A percentile compares a stretch with the other conserved stretches of the same genome.
Evolutionary conservation across 1,140 invertebrate genomes (phyloP).

Genomic region (Tribolium castaneum): DNA sequence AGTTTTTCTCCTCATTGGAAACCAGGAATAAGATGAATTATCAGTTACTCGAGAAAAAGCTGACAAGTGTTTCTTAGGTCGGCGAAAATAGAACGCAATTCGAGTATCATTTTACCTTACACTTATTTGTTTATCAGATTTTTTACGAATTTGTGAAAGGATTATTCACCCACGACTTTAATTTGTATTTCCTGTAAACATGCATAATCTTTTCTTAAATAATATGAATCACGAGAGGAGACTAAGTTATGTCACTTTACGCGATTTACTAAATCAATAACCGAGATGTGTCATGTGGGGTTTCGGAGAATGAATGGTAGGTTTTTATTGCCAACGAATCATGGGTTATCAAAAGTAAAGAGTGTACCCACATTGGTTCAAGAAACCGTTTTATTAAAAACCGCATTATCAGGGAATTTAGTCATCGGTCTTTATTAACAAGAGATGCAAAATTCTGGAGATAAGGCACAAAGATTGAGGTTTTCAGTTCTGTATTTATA

Average conservation of each 20-base stretch:
- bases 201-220: neutral
- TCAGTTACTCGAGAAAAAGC: neutral
- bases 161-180: slow-evolving; percentile 12
- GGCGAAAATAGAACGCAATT: neutral
- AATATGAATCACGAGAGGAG: neutral
- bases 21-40: neutral
- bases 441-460: neutral
- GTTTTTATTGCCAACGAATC: slow-evolving; percentile 5
- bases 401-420: neutral
- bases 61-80: neutral
- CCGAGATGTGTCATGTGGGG: slow-evolving; percentile 1
- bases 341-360: neutral
- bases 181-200: neutral
- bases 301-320: neutral
- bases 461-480: neutral
- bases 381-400: neutral
- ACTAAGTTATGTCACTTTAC: slow-evolving; percentile 22
- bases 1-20: neutral
- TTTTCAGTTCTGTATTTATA: slow-evolving; percentile 7
- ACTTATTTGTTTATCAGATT: neutral
- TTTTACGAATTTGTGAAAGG: neutral
- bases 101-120: neutral
- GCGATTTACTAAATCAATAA: slow-evolving; percentile 38
- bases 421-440: neutral
- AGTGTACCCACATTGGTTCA: neutral